Evolutionary conservation across 2,113 vertebrate species (phyloP), one percentile per base, ranked within the genome.

Genomic region (Poeciliopsis occidentalis): DNA sequence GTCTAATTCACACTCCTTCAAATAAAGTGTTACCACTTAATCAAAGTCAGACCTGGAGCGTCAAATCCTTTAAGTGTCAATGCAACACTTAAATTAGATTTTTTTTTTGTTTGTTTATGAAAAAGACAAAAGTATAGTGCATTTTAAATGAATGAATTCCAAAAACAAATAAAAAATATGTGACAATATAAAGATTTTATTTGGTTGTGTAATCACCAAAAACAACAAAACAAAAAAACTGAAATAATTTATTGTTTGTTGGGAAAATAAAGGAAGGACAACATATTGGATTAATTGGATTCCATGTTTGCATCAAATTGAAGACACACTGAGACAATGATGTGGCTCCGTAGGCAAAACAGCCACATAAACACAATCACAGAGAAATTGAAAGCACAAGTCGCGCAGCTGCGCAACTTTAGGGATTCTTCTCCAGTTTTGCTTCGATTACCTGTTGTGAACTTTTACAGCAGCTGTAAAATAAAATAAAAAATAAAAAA

Each of bases 391-490:
- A 60, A 19, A 12, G 3, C 24, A 47, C 6, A 64, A 66, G 29
- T 63, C 13, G 12, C 62, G 31, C 69, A 57, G 60, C 63, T 31
- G 32, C 47, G 24, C 15, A 27, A 54, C 34, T 51, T 72, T 12
- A 15, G 37, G 1, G n/a, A 62, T 22, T 29, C 37, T 87, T 73
- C 12, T 32, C 13, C 39, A 41, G 4, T 63, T 69, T 47, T 32
- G 32, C 63, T 79, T 63, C 54, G 61, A 64, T 64, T 76, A 3
- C 60, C 64, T 80, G 67, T 60, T 79, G 67, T 78, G 74, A 44
- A 84, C 78, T 86, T 57, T 89, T 84, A 83, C 69, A 60, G 64
- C 73, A 61, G 80, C 78, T 73, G 73, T 62, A 72, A 75, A 34
- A 76, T 69, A 80, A 70, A 34, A 76, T 67, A 80, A 70, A 37